Base-by-base conservation (phyloP, 2,888 invertebrate species). In the Tetragnatha montana region DNA sequence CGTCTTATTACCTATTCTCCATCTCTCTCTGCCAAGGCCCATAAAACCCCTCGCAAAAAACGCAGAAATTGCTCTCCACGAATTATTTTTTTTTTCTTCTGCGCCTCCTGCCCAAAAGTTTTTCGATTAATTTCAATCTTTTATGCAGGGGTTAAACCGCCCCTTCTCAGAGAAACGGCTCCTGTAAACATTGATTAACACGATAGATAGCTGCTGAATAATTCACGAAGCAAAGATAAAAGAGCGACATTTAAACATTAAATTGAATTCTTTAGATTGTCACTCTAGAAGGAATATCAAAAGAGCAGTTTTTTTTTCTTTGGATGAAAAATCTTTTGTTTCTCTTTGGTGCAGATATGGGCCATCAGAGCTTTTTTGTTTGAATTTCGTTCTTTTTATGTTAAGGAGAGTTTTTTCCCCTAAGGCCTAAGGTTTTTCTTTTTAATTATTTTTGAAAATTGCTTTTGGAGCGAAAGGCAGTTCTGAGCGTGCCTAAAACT, bases 151-250 rank as follows among this genome's bases (percentile, higher is more conserved):
- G 75, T 84, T 76, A 84, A 74, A 75, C 69, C 68, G 83, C 69
- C 68, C 50, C 69, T 76, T 84, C 75, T 84, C 75, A 84, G 76
- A 84, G 83, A 75, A 84, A 76, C 75, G 69, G 83, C 83, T 49
- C 75, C 75, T 84, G 69, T 84, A 84, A 84, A 84, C 83, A 84
- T 84, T 84, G 83, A 84, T 84, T 84, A 84, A 84, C 83, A 84
- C 83, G 69, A 84, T 75, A 60, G 83, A 84, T 84, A 84, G 83
- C 83, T 76, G 47, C 69, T 84, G 83, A 84, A 84, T 84, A 75
- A 84, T 84, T 84, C 76, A 84, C 75, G 68, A 60, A 84, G 76
- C 68, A 76, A 76, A 76, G 74, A 84, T 75, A 84, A 84, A 49
- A 14, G 47, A 84, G n/a, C n/a, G 83, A 84, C 75, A 76, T 84